Base-by-base conservation (phyloP, 2,888 invertebrate species). In the Caradrina clavipalpis region DNA sequence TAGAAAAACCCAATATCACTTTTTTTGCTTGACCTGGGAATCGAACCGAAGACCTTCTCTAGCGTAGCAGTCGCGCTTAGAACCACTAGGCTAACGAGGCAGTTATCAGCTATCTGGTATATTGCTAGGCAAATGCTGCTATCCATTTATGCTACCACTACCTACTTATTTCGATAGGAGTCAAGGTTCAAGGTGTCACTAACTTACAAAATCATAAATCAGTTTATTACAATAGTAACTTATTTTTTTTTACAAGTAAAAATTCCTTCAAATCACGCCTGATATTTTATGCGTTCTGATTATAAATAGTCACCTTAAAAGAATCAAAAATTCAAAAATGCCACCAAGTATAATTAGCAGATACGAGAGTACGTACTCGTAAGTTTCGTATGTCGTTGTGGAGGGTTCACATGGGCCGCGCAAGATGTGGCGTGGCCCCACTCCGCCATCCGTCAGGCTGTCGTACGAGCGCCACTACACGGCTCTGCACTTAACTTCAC, bases 401-500 rank as follows among this genome's bases (percentile, higher is more conserved):
- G 76, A 76, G 78, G 76, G 70, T 69, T 78, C 81, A 69, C 78
- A 72, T 76, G 84, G 86, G 81, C 86, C 85, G 84, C 85, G 84
- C 86, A 89, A 91, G 91, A 90, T 85, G 90, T 85, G 88, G 82
- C 85, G 83, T 21, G 68, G 81, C 83, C 86, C 88, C 88, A 85
- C 88, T 88, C 83, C 88, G 88, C 93, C 90, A 95, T 95, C 94
- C 90, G 94, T 95, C 94, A 94, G 93, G 68, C 92, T 94, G 93
- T 92, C 93, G 90, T 71, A 80, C 80, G 88, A 85, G 76, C 88
- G 88, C 88, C 88, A 87, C 90, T 89, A 94, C 94, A 94, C 86
- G 92, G 90, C 87, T 93, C 88, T 93, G 94, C 94, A 94, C 94
- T 94, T 94, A 94, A 90, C 93, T 92, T 88, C 88, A 86, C 88